Base-by-base conservation (phyloP, 2,888 invertebrate species). In the Prostheceraeus crozeri region DNA sequence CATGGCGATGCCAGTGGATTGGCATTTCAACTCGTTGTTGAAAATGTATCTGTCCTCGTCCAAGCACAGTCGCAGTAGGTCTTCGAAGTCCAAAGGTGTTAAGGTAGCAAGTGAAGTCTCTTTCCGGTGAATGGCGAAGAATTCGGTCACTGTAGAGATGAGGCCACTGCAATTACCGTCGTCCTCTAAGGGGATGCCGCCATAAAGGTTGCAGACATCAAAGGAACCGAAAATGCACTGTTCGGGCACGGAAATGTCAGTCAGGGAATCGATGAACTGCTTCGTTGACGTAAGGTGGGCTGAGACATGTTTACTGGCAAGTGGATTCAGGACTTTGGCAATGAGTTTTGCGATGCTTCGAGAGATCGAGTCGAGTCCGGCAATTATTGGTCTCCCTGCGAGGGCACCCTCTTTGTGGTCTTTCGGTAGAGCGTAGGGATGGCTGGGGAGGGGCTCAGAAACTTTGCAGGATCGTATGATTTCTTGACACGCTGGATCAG, bases 111-210 rank as follows among this genome's bases (percentile, higher is more conserved):
- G 48, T 11, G 11, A 48, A 48, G n/a, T 48, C 25, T 25, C 25
- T 48, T 48, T 25, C 28, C 23, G 14, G 28, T 48, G 48, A 25
- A n/a, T 48, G 23, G 25, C 48, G 28, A 48, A 48, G 8, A 48
- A 48, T 48, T 48, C 48, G 25, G 48, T 48, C 27, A 48, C 48
- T n/a, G 28, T 19, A 6, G 48, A 28, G 48, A 48, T 48, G 28
- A 48, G 48, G 8, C 23, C 48, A n/a, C 28, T 48, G 14, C 48
- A 48, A 28, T 48, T 30, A 48, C 28, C 28, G n/a, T 30, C 28
- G 48, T 48, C 48, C 8, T 48, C 48, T n/a, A 48, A 28, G 25
- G 48, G 48, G 23, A 48, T 23, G 19, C 48, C 28, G 25, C 48
- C 48, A 19, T 48, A 48, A 30, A 48, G 48, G 48, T 48, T 48